Base-by-base conservation (phyloP, 1,140 invertebrate genomes). In the Bradynema listronoti region DNA sequence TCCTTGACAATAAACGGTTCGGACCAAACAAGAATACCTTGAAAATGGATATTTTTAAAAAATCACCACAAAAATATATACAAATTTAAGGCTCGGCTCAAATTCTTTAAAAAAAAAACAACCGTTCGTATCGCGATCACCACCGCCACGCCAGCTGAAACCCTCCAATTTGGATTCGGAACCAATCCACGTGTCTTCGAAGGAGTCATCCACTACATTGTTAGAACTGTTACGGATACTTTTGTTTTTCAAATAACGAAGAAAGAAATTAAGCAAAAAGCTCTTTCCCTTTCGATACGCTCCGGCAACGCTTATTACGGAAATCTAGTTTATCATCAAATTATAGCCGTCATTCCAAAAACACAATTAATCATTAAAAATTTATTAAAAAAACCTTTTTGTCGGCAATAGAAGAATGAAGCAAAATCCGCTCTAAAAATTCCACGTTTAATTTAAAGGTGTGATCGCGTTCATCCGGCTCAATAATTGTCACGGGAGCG, bases 231-330 rank as follows among this genome's bases (percentile, higher is more conserved):
- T 39, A 11, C 36, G 11, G 19, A 19, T 39, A 39, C 11, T 11
- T 39, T 11, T 11, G 36, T 45, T 63, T 51, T 75, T 75, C 83
- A 90, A 85, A 79, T 91, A 95, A 68, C 90, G 82, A 1, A 95
- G 83, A 77, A 93, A 91, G 80, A 94, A 94, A 80, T 95, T 88
- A 1, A 92, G 81, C 25, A 92, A 80, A 80, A 92, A 92, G 24
- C 88, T 90, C 81, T 92, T 92, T 66, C 94, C 94, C 81, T 98
- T 97, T 4, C 94, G 84, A 80, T 97, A 98, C 30, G 92, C 92
- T 56, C 93, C 95, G 30, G 84, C 84, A 27, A 98, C 91, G 6
- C 92, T 95, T 0, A 98, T 86, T 36, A 98, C 88, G 32, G 90
- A 89, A 1, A 92, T 86, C 56, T 85, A 79, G 19, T 11, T 39